A percentile compares a stretch with the other conserved stretches of the same genome.
Evolutionary conservation across 2,113 vertebrate species (phyloP).

Genomic region (Pelodiscus sinensis): DNA sequence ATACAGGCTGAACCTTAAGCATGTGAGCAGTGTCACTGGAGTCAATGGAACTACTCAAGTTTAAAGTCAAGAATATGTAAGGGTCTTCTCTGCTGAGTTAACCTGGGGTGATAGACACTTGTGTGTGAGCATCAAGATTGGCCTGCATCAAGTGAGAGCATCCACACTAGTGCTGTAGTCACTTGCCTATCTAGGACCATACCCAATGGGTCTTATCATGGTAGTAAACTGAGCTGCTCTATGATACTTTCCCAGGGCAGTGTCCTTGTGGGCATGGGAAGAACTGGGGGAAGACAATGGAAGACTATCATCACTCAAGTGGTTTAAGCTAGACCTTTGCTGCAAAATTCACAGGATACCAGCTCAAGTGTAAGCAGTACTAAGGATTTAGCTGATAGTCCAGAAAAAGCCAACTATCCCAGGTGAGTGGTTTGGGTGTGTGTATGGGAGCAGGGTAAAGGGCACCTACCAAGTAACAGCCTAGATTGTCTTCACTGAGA

Average conservation of each 20-base stretch:
- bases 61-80: neutral
- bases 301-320: neutral
- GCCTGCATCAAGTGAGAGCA: fast-evolving
- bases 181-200: neutral
- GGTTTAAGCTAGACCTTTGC: neutral
- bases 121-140: neutral
- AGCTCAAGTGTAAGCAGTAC: neutral
- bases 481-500: neutral
- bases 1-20: neutral
- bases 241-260: neutral
- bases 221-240: neutral
- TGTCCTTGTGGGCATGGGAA: neutral
- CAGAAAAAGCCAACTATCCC: fast-evolving
- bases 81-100: neutral
- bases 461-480: neutral
- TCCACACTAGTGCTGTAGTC: neutral
- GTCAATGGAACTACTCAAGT: neutral
- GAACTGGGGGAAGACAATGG: neutral
- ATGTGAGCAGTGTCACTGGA: fast-evolving
- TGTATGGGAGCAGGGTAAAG: fast-evolving
- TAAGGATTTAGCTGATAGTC: neutral
- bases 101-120: neutral
- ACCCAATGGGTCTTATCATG: neutral
- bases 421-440: neutral
- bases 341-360: neutral